Evolutionary conservation across 2,888 invertebrate genomes (phyloP), one percentile per base, ranked within the genome.

Genomic region (Stenodema calcarata): DNA sequence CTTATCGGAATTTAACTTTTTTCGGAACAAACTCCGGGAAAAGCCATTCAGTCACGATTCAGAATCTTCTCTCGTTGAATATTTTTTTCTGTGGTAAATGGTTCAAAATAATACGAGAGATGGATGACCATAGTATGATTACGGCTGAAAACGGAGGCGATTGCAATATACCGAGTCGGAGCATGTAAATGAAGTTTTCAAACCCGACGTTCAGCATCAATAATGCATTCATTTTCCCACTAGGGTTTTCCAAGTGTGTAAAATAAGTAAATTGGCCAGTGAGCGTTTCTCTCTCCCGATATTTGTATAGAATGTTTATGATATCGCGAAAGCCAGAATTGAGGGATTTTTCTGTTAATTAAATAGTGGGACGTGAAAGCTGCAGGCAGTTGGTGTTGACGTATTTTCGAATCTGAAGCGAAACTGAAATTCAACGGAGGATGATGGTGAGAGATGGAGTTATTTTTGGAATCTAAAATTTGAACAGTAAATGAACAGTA

Each of bases 91-190:
- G 14, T 78, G 41, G 44, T 44, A 44, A 47, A 47, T 23, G 44
- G 44, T 78, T 44, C 23, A 18, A 44, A 44, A 47, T 44, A 78
- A 23, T 41, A 78, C 42, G 78, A n/a, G 41, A 44, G 78, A 78
- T 78, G 78, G 78, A 78, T 78, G 47, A 78, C 78, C 78, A n/a
- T 1, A 7, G 16, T 35, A 73, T 7, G 30, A 73, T 73, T 73
- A 41, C 30, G 28, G 73, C 1, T 73, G 30, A 35, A 35, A 41
- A 30, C 35, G 11, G 73, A 41, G 70, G 9, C 35, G 35, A 41
- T 7, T 41, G 35, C 35, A 14, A 35, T 35, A 35, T 35, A 35
- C 16, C 27, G 16, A 1, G 30, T 35, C 16, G 35, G 1, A 30
- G 35, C 35, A 73, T 73, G 73, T 73, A 30, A 73, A 73, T 73